phyloP scores from a whole-genome alignment of 2,113 vertebrate genomes.

The Carassius gibelio region DNA sequence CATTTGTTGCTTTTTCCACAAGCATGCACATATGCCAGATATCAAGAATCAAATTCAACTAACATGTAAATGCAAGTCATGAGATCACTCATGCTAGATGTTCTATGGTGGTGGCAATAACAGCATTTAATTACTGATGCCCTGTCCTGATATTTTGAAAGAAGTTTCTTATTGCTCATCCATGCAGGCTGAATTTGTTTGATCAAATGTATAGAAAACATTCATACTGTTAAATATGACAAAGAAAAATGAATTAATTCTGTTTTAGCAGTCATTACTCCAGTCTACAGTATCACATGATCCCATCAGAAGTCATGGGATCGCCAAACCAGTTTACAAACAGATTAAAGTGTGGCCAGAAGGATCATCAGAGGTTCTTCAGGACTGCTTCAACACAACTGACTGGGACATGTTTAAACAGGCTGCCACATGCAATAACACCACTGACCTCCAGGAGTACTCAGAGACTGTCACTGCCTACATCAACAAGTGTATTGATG shows the following conservation, averaged over 20 bases:
- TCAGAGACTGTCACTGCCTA: too few relatives aligned
- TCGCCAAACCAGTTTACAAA: too few relatives aligned
- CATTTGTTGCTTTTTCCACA: constrained; percentile 58
- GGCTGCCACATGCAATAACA: too few relatives aligned
- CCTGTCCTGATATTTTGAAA: not conserved
- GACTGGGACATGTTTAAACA: too few relatives aligned
- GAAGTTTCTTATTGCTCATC: not conserved
- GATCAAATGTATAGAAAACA: too few relatives aligned
- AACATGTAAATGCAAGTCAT: not conserved
- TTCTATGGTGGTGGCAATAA: not conserved
- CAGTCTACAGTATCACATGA: not conserved
- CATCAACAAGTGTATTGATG: too few relatives aligned
- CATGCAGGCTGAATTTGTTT: too few relatives aligned
- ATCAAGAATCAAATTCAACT: not conserved
- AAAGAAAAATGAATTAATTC: not conserved
- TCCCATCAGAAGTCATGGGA: not conserved
- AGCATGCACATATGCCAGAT: constrained; percentile 48
- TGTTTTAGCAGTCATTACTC: not conserved
- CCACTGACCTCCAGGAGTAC: too few relatives aligned
- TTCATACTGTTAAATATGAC: too few relatives aligned
- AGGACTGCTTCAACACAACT: too few relatives aligned
- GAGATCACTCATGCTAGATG: not conserved
- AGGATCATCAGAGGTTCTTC: too few relatives aligned
- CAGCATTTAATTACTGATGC: not conserved
- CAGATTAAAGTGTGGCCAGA: too few relatives aligned